Evolutionary conservation across 2,888 invertebrate genomes (phyloP).

Genomic region (Sinotaia quadrata): DNA sequence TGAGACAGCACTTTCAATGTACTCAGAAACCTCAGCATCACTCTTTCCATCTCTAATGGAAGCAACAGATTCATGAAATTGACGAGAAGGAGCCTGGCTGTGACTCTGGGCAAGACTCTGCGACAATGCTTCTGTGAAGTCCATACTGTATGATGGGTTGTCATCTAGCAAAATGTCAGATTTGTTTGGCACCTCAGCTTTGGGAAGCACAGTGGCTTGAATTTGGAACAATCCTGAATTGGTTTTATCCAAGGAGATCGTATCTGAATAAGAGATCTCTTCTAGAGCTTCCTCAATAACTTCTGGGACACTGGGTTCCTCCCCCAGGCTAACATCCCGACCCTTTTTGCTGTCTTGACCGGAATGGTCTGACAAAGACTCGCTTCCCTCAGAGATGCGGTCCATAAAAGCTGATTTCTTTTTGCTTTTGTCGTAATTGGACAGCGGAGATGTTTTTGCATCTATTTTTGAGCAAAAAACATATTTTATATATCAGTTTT

Average conservation of each 20-base stretch:
- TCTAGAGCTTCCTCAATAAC: constrained; percentile 40
- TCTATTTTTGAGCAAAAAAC: too few species aligned
- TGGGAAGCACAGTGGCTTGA: constrained; percentile 7
- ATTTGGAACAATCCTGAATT: constrained; percentile 25
- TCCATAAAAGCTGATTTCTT: constrained; percentile 41
- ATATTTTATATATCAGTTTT: too few species aligned
- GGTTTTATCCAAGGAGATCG: constrained; percentile 29
- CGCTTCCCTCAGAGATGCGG: constrained; percentile 60
- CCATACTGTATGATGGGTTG: constrained; percentile 38
- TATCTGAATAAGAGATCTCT: constrained; percentile 25
- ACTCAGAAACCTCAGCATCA: constrained; percentile 48
- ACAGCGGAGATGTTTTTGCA: constrained; percentile 26
- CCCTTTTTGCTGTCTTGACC: constrained; percentile 13
- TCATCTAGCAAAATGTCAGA: constrained; percentile 20
- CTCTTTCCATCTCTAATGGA: not conserved
- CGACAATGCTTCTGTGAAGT: constrained; percentile 47
- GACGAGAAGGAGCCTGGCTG: constrained; percentile 37
- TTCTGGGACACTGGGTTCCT: constrained; percentile 38
- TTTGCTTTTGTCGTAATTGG: constrained; percentile 30
- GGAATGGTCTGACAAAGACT: constrained; percentile 38
- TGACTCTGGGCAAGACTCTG: constrained; percentile 39
- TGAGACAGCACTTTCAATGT: constrained; percentile 46
- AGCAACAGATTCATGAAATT: constrained; percentile 29
- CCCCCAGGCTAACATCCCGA: constrained; percentile 14
- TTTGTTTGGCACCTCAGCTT: constrained; percentile 28